Percentiles rank a stretch among this genome's conserved stretches.
These are phyloP conservation scores for Zootermopsis nevadensis DNA, from an alignment of 2,888 invertebrate genomes.

Conservation along the genomic window DNA sequence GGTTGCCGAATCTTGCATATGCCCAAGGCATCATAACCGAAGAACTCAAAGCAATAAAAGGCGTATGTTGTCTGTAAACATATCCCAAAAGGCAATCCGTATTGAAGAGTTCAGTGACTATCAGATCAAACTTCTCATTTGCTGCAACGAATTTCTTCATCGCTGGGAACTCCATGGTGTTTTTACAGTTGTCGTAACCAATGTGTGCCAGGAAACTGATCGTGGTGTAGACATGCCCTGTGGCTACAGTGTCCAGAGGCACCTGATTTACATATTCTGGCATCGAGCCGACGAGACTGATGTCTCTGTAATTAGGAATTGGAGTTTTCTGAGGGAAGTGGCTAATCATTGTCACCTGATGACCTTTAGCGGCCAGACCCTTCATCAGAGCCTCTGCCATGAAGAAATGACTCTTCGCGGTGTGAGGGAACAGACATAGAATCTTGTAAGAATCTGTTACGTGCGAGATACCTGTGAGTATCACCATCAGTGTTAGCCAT, in stretches of 20 bases:
- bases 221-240: background rate
- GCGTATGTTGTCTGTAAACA: slow-evolving; percentile 70
- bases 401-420: slow-evolving; percentile 77
- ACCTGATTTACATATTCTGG: slow-evolving; percentile 20
- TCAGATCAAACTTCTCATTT: slow-evolving; percentile 69
- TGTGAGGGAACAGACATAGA: slow-evolving; percentile 70
- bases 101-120: slow-evolving; percentile 78
- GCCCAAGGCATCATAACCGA: slow-evolving; percentile 73
- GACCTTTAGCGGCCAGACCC: slow-evolving; percentile 57
- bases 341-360: slow-evolving; percentile 57
- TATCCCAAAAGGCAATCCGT: slow-evolving; percentile 75
- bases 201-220: background rate
- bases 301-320: slow-evolving; percentile 56
- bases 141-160: slow-evolving; percentile 52
- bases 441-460: slow-evolving; percentile 18
- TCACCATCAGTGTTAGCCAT: background rate
- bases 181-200: slow-evolving; percentile 45
- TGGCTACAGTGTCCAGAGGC: slow-evolving; percentile 17
- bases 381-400: slow-evolving; percentile 67
- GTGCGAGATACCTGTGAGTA: background rate
- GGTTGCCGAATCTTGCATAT: slow-evolving; percentile 68
- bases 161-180: slow-evolving; percentile 42
- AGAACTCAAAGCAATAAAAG: slow-evolving; percentile 69
- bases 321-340: slow-evolving; percentile 55
- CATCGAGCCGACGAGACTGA: slow-evolving; percentile 53